These are phyloP conservation scores for Liposcelis brunnea DNA, from an alignment of 2,888 invertebrate species.

Conservation along the genomic window DNA sequence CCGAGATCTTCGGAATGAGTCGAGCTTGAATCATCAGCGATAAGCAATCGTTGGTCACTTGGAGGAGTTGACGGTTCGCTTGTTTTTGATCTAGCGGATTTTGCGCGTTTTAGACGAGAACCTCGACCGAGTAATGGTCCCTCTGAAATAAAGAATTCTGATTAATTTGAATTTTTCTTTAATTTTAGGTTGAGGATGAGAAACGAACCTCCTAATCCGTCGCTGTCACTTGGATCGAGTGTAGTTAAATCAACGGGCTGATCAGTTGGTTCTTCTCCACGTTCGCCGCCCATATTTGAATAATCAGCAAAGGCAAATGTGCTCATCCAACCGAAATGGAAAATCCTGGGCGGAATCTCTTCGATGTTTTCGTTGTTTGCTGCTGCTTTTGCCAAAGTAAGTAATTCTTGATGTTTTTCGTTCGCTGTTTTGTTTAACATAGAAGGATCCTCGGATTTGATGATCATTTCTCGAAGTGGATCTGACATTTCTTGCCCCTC, in stretches of 20 bases:
- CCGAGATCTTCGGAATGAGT: slow-evolving; percentile 6
- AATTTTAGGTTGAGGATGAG: too few species aligned
- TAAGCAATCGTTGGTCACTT: slow-evolving; percentile 5
- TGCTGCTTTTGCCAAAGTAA: slow-evolving; percentile 19
- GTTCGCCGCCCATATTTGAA: slow-evolving; percentile 24
- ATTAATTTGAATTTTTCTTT: neutral
- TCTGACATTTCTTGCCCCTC: slow-evolving; percentile 19
- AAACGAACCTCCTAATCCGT: slow-evolving; percentile 35
- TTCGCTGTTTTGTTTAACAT: too few species aligned
- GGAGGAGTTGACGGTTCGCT: slow-evolving; percentile 17
- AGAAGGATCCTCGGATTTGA: too few species aligned
- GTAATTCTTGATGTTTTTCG: slow-evolving; percentile 16
- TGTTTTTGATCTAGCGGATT: slow-evolving; percentile 24
- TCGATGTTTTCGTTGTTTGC: slow-evolving; percentile 11
- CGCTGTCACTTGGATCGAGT: slow-evolving; percentile 43
- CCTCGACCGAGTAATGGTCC: slow-evolving; percentile 26
- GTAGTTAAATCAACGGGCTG: slow-evolving; percentile 27
- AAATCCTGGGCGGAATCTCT: slow-evolving; percentile 11
- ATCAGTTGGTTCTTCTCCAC: slow-evolving; percentile 27
- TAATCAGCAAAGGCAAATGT: slow-evolving; percentile 4
- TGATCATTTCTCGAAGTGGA: slow-evolving; percentile 11
- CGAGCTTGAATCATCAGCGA: slow-evolving; percentile 9
- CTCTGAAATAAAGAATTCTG: slow-evolving; percentile 19
- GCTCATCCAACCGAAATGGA: slow-evolving; percentile 20
- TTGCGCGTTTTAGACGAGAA: slow-evolving; percentile 25